Percentiles rank a stretch among this genome's conserved stretches.
These are phyloP conservation scores for Isurus oxyrinchus DNA, from an alignment of 2,113 vertebrate genomes.

Conservation along the genomic window DNA sequence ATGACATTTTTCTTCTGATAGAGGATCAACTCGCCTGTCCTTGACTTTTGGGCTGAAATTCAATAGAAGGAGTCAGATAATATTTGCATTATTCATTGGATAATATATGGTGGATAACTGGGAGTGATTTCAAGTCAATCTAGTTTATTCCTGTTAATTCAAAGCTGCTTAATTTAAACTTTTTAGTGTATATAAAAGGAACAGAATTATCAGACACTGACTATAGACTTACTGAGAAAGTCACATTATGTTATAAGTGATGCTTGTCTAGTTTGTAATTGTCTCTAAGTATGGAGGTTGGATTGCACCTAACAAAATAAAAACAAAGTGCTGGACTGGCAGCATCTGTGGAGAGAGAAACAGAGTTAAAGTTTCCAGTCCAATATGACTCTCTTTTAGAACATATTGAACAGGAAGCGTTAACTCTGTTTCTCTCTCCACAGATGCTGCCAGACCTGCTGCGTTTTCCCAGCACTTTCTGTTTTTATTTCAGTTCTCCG, in stretches of 20 bases:
- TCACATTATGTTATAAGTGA: not conserved
- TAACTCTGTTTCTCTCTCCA: too few relatives aligned
- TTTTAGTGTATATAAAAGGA: not conserved
- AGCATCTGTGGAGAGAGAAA: too few relatives aligned
- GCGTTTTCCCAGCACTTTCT: too few relatives aligned
- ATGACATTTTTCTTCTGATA: not conserved
- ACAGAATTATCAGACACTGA: not conserved
- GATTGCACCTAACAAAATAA: not conserved
- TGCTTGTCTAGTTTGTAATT: not conserved
- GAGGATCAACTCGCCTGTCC: not conserved
- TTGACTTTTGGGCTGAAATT: not conserved
- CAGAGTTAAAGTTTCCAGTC: too few relatives aligned
- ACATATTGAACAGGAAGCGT: too few relatives aligned
- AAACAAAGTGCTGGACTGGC: too few relatives aligned
- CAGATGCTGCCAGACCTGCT: too few relatives aligned
- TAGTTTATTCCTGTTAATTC: not conserved
- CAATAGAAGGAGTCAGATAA: not conserved
- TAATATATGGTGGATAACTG: not conserved
- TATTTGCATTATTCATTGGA: not conserved
- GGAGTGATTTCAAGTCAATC: not conserved
- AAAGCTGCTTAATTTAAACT: not conserved
- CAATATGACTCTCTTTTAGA: too few relatives aligned
- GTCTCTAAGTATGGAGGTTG: not conserved
- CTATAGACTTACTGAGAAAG: not conserved
- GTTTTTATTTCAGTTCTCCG: too few relatives aligned